A percentile compares a stretch with the other conserved stretches of the same genome.
Conservation (phyloP, 1,140 invertebrate genomes). For the Physella acuta region DNA sequence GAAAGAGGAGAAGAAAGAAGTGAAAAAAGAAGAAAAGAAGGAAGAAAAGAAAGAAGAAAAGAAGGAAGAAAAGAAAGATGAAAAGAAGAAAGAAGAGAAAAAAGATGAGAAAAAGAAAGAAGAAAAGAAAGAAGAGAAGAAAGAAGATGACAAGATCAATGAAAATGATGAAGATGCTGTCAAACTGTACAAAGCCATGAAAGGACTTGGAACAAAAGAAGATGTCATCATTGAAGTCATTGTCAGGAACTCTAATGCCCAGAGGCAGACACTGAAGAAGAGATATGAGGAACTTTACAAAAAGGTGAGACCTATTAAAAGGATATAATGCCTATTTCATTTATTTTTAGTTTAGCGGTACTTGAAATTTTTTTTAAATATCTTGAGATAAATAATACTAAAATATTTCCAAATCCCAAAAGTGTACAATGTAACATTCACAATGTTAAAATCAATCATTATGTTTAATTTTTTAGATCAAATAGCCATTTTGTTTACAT, state of each 20-base stretch:
- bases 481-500: too few relatives aligned
- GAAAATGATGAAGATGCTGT: constrained; percentile 37
- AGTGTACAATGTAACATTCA: too few relatives aligned
- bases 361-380: too few relatives aligned
- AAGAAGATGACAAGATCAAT: constrained; percentile 8
- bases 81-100: constrained; percentile 1
- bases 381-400: too few relatives aligned
- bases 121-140: not conserved
- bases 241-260: constrained; percentile 19
- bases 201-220: constrained; percentile 43
- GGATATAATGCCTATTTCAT: not conserved
- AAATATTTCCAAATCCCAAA: too few relatives aligned
- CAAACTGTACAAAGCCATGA: constrained; percentile 48
- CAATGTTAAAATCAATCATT: too few relatives aligned
- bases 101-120: not conserved
- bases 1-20: not conserved
- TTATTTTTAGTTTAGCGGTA: constrained; percentile 7
- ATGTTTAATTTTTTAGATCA: too few relatives aligned
- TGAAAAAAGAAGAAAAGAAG: not conserved
- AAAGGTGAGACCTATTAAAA: not conserved
- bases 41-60: not conserved
- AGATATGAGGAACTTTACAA: constrained; percentile 29
- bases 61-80: not conserved
- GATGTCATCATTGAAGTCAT: constrained; percentile 27
- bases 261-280: constrained; percentile 35